Conservation (phyloP, 1,140 invertebrate species). For the Pristionchus pacificus region DNA sequence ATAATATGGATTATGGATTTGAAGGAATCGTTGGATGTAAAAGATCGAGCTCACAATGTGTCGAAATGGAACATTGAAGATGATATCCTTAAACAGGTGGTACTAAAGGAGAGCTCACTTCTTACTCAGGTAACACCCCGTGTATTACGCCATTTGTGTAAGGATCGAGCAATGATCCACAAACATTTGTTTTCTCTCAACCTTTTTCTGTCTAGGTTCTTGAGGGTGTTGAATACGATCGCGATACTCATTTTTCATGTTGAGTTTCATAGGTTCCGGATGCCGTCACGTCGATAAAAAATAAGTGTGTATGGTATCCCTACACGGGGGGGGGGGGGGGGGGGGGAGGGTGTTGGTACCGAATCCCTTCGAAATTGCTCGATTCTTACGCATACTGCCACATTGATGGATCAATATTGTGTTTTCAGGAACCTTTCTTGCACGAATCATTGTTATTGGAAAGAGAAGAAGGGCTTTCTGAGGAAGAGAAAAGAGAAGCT, state of each 20-base stretch:
- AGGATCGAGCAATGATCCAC: background rate
- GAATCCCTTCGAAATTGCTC: constrained; percentile 12
- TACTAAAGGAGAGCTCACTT: constrained; percentile 68
- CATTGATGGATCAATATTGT: constrained; percentile 15
- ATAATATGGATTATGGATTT: background rate
- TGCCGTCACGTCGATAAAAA: too few relatives aligned
- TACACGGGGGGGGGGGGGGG: background rate
- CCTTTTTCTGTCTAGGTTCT: background rate
- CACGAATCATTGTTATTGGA: constrained; percentile 93
- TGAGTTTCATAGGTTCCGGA: too few relatives aligned
- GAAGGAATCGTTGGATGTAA: constrained; percentile 40
- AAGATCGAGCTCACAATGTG: constrained; percentile 34
- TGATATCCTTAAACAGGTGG: constrained; percentile 73
- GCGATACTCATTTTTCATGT: background rate
- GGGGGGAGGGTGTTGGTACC: background rate
- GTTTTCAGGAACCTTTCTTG: constrained; percentile 77
- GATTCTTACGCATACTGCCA: too few relatives aligned
- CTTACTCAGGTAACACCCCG: constrained; percentile 61
- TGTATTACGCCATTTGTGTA: constrained; percentile 17
- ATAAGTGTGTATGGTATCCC: background rate
- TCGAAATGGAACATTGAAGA: constrained; percentile 73
- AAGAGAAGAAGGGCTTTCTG: constrained; percentile 86
- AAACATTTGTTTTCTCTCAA: constrained; percentile 3
- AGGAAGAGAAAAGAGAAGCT: constrained; percentile 86
- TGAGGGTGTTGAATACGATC: background rate